Percentiles rank a stretch among this genome's conserved stretches.
These are phyloP conservation scores for Lepus americanus DNA, from an alignment of 2,113 vertebrate genomes.

Conservation along the genomic window DNA sequence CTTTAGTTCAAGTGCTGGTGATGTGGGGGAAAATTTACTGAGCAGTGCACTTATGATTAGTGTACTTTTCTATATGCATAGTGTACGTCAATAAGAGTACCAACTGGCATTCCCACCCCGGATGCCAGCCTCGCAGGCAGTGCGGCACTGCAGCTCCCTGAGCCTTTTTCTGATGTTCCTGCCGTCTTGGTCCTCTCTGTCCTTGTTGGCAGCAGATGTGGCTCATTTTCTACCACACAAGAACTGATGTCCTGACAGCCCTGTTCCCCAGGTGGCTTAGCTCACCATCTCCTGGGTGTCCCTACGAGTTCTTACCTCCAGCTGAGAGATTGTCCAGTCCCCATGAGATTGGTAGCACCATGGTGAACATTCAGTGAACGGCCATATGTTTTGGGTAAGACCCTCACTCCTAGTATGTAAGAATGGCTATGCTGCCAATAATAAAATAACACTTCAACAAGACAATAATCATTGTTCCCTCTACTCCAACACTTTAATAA, in stretches of 20 bases:
- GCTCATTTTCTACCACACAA: neutral
- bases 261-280: neutral
- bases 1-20: neutral
- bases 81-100: neutral
- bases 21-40: neutral
- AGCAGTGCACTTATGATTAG: neutral
- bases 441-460: constrained; percentile 35
- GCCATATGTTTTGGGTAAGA: neutral
- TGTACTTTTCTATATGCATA: neutral
- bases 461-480: neutral
- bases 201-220: neutral
- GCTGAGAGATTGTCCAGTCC: constrained; percentile 10
- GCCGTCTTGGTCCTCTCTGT: constrained; percentile 25
- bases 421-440: neutral
- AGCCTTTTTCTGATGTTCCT: constrained; percentile 39
- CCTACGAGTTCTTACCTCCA: neutral
- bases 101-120: too few relatives aligned
- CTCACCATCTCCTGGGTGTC: neutral
- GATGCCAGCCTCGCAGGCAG: too few relatives aligned
- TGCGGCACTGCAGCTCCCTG: neutral
- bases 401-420: neutral
- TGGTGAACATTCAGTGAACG: neutral
- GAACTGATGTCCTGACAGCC: constrained; percentile 53
- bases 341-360: neutral
- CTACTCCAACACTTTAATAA: neutral